Base-by-base conservation (phyloP, 2,797 vertebrate genomes). In the Diplodus puntazzo region DNA sequence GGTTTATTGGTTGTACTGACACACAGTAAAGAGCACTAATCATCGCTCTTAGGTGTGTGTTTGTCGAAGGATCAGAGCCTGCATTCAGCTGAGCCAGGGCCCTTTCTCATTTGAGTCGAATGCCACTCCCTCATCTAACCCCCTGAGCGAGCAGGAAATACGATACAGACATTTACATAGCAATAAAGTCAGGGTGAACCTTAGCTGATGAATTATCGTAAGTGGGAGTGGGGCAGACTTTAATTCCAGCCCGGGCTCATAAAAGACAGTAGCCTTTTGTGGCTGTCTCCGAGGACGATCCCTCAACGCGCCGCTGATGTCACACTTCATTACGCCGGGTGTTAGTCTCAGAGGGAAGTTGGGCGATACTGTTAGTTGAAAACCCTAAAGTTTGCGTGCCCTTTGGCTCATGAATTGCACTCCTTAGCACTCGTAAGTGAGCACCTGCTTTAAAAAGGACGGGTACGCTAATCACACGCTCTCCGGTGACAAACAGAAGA, bases 161-260 rank as follows among this genome's bases (percentile, higher is more conserved):
- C 16, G 82, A 91, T 75, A 77, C 72, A 70, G 82, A 79, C 88
- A 92, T 94, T 92, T 92, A 88, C 90, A 90, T 92, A 79, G 90
- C 84, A 86, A 77, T 94, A 92, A 92, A 92, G 84, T 87, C 77
- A 55, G 75, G 60, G 49, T 68, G 78, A 87, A 88, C 83, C 82
- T 83, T 77, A 68, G 82, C 74, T 65, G 83, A 86, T 87, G 79
- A 90, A 80, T 88, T 88, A 87, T 89, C 23, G 30, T 67, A 73
- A 76, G 85, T 82, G 71, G 74, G 61, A 80, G 75, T 34, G 18
- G 77, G 79, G 84, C 64, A 48, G 77, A 74, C 84, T 92, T 92
- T 89, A 88, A 87, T 90, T 90, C 58, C 63, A 82, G 65, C 60
- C 53, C 21, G 4, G 65, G 65, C 87, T 83, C 80, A 54, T 93